Percentiles rank a stretch among this genome's conserved stretches.
phyloP scores from a whole-genome alignment of 2,113 vertebrate genomes.

The Toxotes jaculatrix region DNA sequence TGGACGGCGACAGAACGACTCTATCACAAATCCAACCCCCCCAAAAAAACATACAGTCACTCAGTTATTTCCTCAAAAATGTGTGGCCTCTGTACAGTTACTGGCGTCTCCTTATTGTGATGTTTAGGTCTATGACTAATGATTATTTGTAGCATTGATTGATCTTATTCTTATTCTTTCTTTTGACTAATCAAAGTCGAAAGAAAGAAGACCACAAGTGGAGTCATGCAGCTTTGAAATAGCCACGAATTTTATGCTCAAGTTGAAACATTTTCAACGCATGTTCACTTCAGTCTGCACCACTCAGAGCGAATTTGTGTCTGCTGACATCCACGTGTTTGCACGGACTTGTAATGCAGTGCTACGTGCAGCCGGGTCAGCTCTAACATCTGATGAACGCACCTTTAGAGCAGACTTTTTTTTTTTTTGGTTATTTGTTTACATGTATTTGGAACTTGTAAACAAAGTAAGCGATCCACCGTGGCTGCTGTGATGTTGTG shows the following conservation, averaged over 20 bases:
- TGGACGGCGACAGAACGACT: slow-evolving; percentile 9
- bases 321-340: not conserved
- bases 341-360: too few species aligned
- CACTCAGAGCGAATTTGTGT: not conserved
- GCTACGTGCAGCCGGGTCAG: too few species aligned
- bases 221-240: not conserved
- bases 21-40: not conserved
- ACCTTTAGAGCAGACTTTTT: too few species aligned
- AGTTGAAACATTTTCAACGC: not conserved
- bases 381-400: too few species aligned
- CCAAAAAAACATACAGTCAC: not conserved
- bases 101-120: not conserved
- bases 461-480: not conserved
- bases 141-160: not conserved
- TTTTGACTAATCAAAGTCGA: not conserved
- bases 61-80: not conserved
- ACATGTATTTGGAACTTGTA: not conserved
- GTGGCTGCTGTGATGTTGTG: not conserved
- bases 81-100: not conserved
- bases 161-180: not conserved
- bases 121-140: not conserved
- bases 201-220: too few species aligned
- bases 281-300: not conserved
- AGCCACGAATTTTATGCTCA: not conserved
- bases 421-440: not conserved